These are phyloP conservation scores for Monochamus saltuarius DNA, from an alignment of 1,140 invertebrate species.

Conservation along the genomic window DNA sequence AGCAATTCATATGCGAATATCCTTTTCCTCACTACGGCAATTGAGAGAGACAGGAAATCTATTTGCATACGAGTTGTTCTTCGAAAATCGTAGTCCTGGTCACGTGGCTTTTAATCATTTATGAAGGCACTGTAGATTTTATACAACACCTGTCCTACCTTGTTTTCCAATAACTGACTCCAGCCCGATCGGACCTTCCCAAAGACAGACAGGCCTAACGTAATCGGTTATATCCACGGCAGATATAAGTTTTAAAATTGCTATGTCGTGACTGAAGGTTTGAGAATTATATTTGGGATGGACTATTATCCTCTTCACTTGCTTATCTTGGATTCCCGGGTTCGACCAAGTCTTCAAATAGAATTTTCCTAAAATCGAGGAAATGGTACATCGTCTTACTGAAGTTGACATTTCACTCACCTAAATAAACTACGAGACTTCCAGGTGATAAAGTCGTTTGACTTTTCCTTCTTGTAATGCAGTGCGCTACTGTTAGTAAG, in stretches of 20 bases:
- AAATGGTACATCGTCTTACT: neutral
- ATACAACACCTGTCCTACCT: slow-evolving; percentile 33
- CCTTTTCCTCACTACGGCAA: too few species aligned
- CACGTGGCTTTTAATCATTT: too few species aligned
- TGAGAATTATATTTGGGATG: slow-evolving; percentile 61
- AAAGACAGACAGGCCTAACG: slow-evolving; percentile 62
- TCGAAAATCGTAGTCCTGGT: too few species aligned
- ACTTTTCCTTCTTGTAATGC: slow-evolving; percentile 56
- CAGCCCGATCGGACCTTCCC: slow-evolving; percentile 41
- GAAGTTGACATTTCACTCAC: slow-evolving; percentile 16
- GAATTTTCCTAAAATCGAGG: slow-evolving; percentile 39
- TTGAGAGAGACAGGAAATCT: too few species aligned
- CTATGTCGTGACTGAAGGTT: slow-evolving; percentile 65
- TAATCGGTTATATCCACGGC: slow-evolving; percentile 53
- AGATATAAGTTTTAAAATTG: slow-evolving; percentile 59
- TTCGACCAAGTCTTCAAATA: slow-evolving; percentile 46
- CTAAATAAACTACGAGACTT: slow-evolving; percentile 45
- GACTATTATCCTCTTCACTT: slow-evolving; percentile 55
- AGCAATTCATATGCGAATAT: too few species aligned
- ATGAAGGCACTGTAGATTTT: too few species aligned
- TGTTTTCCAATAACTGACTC: slow-evolving; percentile 35
- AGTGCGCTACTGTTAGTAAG: slow-evolving; percentile 84
- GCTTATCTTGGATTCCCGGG: slow-evolving; percentile 46
- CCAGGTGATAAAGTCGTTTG: slow-evolving; percentile 35
- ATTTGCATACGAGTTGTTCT: too few species aligned